phyloP scores from a whole-genome alignment of 2,113 vertebrate species.

The Columbina picui region DNA sequence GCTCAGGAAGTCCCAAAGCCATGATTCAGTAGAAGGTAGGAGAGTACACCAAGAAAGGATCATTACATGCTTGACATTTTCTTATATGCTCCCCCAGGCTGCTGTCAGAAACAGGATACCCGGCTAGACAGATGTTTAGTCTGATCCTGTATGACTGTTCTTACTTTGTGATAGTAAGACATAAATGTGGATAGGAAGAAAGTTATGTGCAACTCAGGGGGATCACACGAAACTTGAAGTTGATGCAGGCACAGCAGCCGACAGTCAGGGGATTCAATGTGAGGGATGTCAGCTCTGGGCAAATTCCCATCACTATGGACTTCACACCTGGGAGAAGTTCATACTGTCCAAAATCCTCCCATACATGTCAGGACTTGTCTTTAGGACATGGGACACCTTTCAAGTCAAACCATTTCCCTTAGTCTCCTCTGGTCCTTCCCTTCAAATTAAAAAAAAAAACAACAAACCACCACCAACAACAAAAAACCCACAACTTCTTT shows the following conservation, averaged over 20 bases:
- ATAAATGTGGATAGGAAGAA: constrained; percentile 31
- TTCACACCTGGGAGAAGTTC: neutral
- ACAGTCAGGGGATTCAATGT: neutral
- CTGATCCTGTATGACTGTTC: constrained; percentile 56
- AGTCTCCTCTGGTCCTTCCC: neutral
- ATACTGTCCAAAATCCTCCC: neutral
- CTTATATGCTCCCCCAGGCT: constrained; percentile 33
- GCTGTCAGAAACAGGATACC: constrained; percentile 68
- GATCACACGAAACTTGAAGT: neutral
- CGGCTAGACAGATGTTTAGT: constrained; percentile 68
- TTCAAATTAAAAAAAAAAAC: neutral
- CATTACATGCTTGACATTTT: constrained; percentile 43
- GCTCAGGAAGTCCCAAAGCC: constrained; percentile 59
- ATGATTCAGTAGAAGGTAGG: constrained; percentile 56
- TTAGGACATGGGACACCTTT: neutral
- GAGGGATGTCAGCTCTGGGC: neutral
- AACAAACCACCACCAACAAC: too few species aligned
- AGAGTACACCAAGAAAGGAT: constrained; percentile 26
- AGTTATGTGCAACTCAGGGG: constrained; percentile 5
- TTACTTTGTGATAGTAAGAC: constrained; percentile 43
- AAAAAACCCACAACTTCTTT: neutral
- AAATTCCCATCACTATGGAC: neutral
- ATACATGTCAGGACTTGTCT: neutral
- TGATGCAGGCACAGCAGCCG: neutral
- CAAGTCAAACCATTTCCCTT: neutral